Conservation (phyloP, 2,113 vertebrate genomes). For the Oriolus oriolus region DNA sequence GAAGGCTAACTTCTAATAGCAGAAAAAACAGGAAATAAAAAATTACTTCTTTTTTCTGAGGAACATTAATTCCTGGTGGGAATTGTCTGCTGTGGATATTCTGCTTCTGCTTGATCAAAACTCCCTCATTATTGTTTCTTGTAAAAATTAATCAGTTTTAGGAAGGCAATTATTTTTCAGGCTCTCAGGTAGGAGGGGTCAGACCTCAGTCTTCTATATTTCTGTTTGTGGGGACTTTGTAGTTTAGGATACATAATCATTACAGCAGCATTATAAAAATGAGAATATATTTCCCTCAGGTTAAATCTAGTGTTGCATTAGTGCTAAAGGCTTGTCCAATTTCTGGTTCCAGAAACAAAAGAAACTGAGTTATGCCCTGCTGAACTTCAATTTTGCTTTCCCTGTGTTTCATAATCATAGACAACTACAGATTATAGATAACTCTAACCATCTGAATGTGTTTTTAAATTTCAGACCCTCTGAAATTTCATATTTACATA, state of each 20-base stretch:
- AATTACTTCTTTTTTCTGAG: neutral
- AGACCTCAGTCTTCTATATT: neutral
- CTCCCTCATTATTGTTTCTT: neutral
- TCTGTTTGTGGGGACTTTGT: neutral
- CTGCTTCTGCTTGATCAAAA: neutral
- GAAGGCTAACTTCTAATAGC: neutral
- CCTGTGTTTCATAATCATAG: neutral
- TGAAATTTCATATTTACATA: neutral
- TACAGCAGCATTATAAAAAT: neutral
- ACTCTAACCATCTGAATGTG: neutral
- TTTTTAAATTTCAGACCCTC: neutral
- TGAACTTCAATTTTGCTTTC: neutral
- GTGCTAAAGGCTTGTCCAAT: neutral
- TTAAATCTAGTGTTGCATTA: neutral
- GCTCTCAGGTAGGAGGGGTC: neutral
- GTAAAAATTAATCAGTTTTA: neutral
- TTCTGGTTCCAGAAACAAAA: neutral
- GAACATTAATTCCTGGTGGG: neutral
- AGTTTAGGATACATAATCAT: neutral
- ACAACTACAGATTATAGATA: neutral
- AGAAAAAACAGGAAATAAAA: neutral
- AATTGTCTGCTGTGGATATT: neutral
- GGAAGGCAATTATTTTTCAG: neutral
- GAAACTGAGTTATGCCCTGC: neutral
- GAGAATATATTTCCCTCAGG: neutral